Evolutionary conservation across 2,113 vertebrate species (phyloP).

Genomic region (Zapornia atra): DNA sequence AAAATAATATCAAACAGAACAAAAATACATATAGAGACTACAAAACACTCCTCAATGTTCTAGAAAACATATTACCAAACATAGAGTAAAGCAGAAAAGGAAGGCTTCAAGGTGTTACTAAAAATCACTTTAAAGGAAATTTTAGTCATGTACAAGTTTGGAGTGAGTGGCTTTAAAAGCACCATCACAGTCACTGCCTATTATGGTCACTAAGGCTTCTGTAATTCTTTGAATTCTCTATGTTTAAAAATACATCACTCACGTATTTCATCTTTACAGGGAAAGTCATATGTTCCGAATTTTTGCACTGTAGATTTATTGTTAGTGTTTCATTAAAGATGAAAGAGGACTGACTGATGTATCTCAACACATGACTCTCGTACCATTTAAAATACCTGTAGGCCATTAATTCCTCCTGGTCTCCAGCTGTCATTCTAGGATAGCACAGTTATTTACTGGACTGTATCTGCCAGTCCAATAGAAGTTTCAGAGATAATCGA

Average conservation of each 20-base stretch:
- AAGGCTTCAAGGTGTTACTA: neutral
- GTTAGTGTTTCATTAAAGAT: slow-evolving; percentile 12
- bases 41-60: neutral
- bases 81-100: neutral
- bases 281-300: neutral
- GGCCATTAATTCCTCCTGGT: neutral
- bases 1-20: neutral
- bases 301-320: neutral
- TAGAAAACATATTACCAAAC: neutral
- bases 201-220: neutral
- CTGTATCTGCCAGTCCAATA: neutral
- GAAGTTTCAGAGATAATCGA: neutral
- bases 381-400: neutral
- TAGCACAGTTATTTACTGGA: neutral
- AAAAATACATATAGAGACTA: neutral
- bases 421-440: neutral
- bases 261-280: neutral
- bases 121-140: neutral
- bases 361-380: neutral
- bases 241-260: neutral
- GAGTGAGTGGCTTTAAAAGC: neutral
- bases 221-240: neutral
- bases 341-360: neutral
- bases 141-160: neutral
- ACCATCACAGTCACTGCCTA: neutral